Evolutionary conservation across 35 echinoderm and acorn worm genomes (phyloP).

Genomic region (Acanthaster planci): DNA sequence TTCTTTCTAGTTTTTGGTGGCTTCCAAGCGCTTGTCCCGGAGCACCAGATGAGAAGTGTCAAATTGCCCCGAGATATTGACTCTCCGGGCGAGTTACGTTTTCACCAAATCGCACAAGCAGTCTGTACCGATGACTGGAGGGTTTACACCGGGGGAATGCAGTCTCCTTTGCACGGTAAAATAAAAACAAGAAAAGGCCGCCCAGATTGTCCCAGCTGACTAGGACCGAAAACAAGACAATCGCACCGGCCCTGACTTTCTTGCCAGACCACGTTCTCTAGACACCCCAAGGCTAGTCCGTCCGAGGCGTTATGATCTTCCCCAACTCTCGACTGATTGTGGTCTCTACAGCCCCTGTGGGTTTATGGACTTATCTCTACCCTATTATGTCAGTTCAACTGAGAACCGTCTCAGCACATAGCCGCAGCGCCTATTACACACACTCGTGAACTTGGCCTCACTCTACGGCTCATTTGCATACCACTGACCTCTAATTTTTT

Average conservation of each 20-base stretch:
- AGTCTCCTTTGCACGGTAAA: too few species aligned
- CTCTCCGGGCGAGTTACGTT: not conserved
- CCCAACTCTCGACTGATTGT: not conserved
- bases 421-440: constrained; percentile 1
- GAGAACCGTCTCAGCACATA: not conserved
- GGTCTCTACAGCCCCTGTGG: not conserved
- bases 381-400: constrained; percentile 15
- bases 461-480: constrained; percentile 10
- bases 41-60: not conserved
- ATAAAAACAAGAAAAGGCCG: too few species aligned
- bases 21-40: not conserved
- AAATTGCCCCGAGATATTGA: not conserved
- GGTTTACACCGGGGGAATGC: too few species aligned
- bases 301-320: constrained; percentile 2
- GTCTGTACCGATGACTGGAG: too few species aligned
- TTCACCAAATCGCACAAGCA: not conserved
- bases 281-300: constrained; percentile 12
- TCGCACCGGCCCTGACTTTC: constrained; percentile 4
- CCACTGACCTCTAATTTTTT: not conserved
- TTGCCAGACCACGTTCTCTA: constrained; percentile 1
- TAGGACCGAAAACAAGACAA: not conserved
- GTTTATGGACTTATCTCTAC: not conserved
- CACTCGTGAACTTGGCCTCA: constrained; percentile 27
- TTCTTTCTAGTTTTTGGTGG: not conserved
- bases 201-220: not conserved